Percentiles rank a stretch among this genome's conserved stretches.
Conservation (phyloP, 2,797 vertebrate genomes). For the Karalla daura region DNA sequence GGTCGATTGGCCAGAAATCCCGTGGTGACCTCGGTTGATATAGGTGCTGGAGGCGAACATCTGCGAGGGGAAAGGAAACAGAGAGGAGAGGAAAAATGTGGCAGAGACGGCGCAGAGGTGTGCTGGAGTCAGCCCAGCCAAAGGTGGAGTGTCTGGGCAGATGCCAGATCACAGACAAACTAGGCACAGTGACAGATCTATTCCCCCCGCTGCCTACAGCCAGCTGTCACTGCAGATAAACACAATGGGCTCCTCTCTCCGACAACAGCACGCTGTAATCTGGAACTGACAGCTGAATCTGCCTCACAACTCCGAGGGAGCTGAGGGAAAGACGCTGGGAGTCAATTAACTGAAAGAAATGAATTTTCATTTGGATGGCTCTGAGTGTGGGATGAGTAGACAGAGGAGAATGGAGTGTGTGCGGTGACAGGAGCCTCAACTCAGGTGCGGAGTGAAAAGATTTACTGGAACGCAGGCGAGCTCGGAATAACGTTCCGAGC, state of each 20-base stretch:
- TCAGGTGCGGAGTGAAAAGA: conserved; percentile 7
- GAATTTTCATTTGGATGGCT: conserved; percentile 43
- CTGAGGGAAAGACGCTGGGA: conserved; percentile 44
- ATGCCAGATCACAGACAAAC: conserved; percentile 73
- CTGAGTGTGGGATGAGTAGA: conserved; percentile 40
- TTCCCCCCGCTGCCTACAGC: conserved; percentile 69
- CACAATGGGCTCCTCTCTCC: conserved; percentile 67
- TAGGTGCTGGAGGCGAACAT: background rate
- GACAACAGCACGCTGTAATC: conserved; percentile 70
- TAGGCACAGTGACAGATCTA: conserved; percentile 75
- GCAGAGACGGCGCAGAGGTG: conserved; percentile 48
- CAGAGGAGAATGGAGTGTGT: conserved; percentile 8
- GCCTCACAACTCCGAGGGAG: conserved; percentile 55
- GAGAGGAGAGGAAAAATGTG: background rate
- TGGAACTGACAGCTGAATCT: conserved; percentile 74
- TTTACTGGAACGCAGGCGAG: background rate
- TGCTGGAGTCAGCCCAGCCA: conserved; percentile 31
- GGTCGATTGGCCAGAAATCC: too few species aligned
- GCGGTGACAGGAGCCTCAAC: background rate
- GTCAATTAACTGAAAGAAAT: conserved; percentile 69
- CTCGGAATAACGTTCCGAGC: background rate
- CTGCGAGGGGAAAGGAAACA: background rate
- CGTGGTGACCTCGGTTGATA: too few species aligned
- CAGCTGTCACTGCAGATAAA: conserved; percentile 79
- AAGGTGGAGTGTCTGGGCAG: conserved; percentile 71